These are phyloP conservation scores for Tachysurus fulvidraco DNA, from an alignment of 2,113 vertebrate species.

Conservation along the genomic window DNA sequence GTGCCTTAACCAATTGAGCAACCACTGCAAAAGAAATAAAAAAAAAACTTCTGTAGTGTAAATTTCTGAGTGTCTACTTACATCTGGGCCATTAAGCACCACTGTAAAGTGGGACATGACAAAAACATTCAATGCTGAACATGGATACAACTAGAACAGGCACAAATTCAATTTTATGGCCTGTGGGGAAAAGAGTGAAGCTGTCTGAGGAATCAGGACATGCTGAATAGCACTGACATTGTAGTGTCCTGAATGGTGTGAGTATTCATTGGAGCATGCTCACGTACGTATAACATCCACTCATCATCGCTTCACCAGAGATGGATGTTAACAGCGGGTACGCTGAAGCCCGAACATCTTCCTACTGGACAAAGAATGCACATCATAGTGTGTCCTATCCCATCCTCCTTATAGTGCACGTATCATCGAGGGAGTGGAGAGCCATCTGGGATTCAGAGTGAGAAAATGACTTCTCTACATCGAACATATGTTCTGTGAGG, in stretches of 20 bases:
- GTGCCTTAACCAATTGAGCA: too few species aligned
- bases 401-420: not conserved
- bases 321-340: not conserved
- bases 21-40: too few species aligned
- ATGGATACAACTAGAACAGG: too few species aligned
- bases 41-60: too few species aligned
- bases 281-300: not conserved
- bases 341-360: not conserved
- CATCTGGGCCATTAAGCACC: too few species aligned
- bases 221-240: not conserved
- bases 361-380: not conserved
- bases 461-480: not conserved
- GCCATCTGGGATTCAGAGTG: not conserved
- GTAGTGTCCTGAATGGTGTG: not conserved
- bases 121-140: too few species aligned
- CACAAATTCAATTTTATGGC: too few species aligned
- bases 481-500: constrained; percentile 2
- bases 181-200: too few species aligned
- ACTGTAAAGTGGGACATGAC: too few species aligned
- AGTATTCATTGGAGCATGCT: not conserved
- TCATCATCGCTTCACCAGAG: not conserved
- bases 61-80: too few species aligned
- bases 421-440: not conserved
- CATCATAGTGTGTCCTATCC: not conserved
- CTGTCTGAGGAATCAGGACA: not conserved